Evolutionary conservation across 2,113 vertebrate species (phyloP), one percentile per base, ranked within the genome.

Genomic region (Dendrocopos noguchii): DNA sequence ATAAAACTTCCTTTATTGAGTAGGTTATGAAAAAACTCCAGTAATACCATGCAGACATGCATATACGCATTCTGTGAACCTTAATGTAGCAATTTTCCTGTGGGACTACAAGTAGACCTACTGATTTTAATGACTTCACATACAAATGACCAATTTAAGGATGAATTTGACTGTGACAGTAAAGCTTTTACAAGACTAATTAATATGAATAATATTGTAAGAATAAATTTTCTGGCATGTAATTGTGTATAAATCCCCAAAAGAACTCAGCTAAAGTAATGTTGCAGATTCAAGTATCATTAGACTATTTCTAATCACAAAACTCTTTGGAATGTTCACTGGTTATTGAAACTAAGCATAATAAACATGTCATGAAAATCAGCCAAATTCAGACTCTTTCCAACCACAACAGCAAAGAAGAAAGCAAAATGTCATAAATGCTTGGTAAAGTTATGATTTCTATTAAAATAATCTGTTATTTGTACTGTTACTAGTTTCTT

Each of bases 381-480:
- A 53, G 34, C 7, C 21, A 77, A 85, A 87, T 33, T 4, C 16
- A 73, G 47, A 64, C 1, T 8, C 0, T 87, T 55, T 59, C n/a
- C 50, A 42, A 15, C 5, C 47, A 46, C 50, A 56, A 3, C 15
- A 82, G 52, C 31, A 79, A 68, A 91, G n/a, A 80, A 27, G 18
- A 63, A 11, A 50, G 12, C 3, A 81, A 93, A 93, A 74, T 18
- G 12, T 29, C 21, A 92, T 5, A 71, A 66, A 59, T 15, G 2
- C 7, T 25, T 36, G 33, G 15, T 50, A 63, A 64, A 7, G 0
- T 33, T 63, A 12, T 20, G 4, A 80, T 56, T 65, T 66, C 65
- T 47, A 56, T 8, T 7, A 28, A 76, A 31, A 67, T 36, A 36
- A n/a, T 19, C 11, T 12, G 2, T 64, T 76, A 7, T 0, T 0